phyloP scores from a whole-genome alignment of 1,140 invertebrate species.

The Micrasema minimum region DNA sequence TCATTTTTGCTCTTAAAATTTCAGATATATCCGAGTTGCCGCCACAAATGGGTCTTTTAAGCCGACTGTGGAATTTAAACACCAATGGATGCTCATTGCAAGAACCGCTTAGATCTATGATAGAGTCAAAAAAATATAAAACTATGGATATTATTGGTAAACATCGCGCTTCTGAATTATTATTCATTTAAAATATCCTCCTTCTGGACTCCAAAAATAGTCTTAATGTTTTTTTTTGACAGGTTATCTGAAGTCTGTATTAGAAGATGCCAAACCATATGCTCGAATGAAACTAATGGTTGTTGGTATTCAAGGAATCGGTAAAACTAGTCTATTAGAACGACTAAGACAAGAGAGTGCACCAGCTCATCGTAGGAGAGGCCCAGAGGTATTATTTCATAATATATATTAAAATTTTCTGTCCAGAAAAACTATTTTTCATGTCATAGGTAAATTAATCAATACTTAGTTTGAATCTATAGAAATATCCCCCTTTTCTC shows the following conservation, averaged over 20 bases:
- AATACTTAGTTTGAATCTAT: too few relatives aligned
- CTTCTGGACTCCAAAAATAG: too few relatives aligned
- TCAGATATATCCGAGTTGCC: slow-evolving; percentile 86
- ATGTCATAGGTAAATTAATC: too few relatives aligned
- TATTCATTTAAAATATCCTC: too few relatives aligned
- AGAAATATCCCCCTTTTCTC: too few relatives aligned
- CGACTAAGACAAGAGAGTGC: slow-evolving; percentile 88
- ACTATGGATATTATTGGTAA: slow-evolving; percentile 92
- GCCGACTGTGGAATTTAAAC: slow-evolving; percentile 95
- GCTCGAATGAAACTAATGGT: slow-evolving; percentile 98
- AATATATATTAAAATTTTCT: too few relatives aligned
- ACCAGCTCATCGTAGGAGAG: slow-evolving; percentile 77
- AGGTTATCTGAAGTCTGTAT: slow-evolving; percentile 88
- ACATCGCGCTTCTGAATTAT: too few relatives aligned
- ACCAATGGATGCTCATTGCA: slow-evolving; percentile 88
- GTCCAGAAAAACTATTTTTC: too few relatives aligned
- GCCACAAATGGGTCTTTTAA: slow-evolving; percentile 93
- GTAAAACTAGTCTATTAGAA: slow-evolving; percentile 93
- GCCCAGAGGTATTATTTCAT: slow-evolving; percentile 78
- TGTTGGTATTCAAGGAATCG: slow-evolving; percentile 86
- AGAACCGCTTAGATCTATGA: slow-evolving; percentile 92
- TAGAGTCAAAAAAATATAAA: slow-evolving; percentile 92
- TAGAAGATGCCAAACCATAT: slow-evolving; percentile 93
- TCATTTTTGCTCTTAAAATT: slow-evolving; percentile 34
- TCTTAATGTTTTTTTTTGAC: background rate